These are phyloP conservation scores for Abrostola tripartita DNA, from an alignment of 2,888 invertebrate species.

Conservation along the genomic window DNA sequence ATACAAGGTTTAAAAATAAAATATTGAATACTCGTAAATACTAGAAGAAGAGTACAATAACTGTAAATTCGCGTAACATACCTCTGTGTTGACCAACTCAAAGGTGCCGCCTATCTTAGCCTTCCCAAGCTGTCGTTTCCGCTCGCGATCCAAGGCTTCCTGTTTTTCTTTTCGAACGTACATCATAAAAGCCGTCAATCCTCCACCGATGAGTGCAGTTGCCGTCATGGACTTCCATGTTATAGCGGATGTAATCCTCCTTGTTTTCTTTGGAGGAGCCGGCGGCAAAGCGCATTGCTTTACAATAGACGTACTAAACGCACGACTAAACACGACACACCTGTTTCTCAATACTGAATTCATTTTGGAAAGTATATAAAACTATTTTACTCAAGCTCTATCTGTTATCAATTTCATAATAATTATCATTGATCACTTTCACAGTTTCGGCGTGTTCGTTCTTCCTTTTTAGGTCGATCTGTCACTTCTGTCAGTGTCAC, in stretches of 20 bases:
- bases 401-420: constrained; percentile 50
- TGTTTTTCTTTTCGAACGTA: constrained; percentile 95
- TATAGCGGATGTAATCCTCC: constrained; percentile 89
- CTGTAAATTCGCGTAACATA: constrained; percentile 40
- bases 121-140: constrained; percentile 95
- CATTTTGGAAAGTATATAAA: constrained; percentile 62
- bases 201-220: constrained; percentile 90
- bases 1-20: too few species aligned
- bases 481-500: constrained; percentile 14
- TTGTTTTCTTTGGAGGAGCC: constrained; percentile 72
- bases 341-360: constrained; percentile 73
- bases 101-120: constrained; percentile 98
- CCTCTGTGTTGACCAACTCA: constrained; percentile 92
- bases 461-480: constrained; percentile 2
- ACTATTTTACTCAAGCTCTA: constrained; percentile 19
- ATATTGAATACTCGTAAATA: too few species aligned
- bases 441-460: constrained; percentile 26
- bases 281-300: constrained; percentile 75
- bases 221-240: constrained; percentile 94
- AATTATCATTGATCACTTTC: constrained; percentile 18
- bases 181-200: constrained; percentile 91
- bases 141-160: constrained; percentile 90
- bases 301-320: constrained; percentile 72
- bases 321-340: constrained; percentile 63
- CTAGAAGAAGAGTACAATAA: not conserved